A percentile compares a stretch with the other conserved stretches of the same genome.
Evolutionary conservation across 2,113 vertebrate species (phyloP).

Genomic region (Myiagra hebetior): DNA sequence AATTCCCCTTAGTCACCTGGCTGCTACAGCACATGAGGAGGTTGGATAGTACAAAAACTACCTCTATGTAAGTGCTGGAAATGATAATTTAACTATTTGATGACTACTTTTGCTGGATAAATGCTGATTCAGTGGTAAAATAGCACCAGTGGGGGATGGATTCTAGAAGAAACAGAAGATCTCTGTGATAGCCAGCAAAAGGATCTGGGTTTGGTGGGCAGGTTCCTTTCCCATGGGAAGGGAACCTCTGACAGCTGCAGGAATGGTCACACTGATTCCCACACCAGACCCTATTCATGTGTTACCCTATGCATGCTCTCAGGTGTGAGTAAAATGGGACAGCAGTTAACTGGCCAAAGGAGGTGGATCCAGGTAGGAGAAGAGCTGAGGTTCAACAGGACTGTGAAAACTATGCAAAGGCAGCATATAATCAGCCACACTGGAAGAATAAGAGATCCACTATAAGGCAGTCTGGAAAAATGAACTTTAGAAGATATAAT

Average conservation of each 20-base stretch:
- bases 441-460: not conserved
- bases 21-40: not conserved
- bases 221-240: not conserved
- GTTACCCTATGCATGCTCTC: not conserved
- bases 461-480: not conserved
- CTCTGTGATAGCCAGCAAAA: not conserved
- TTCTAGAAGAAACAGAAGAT: not conserved
- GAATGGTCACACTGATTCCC: not conserved
- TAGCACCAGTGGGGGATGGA: not conserved
- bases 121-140: not conserved
- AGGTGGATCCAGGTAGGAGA: not conserved
- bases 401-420: not conserved
- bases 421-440: not conserved
- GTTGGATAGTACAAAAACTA: not conserved
- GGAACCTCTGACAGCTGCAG: not conserved
- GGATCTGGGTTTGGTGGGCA: not conserved
- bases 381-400: not conserved
- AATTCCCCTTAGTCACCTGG: not conserved
- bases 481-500: not conserved
- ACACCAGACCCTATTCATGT: accelerated
- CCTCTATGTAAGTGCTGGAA: not conserved
- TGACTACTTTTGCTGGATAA: not conserved
- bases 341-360: not conserved
- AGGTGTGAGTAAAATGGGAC: not conserved
- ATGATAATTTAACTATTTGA: not conserved